Percentiles rank a stretch among this genome's conserved stretches.
Evolutionary conservation across 2,888 invertebrate genomes (phyloP).

Genomic region (Teinopalpus imperialis): DNA sequence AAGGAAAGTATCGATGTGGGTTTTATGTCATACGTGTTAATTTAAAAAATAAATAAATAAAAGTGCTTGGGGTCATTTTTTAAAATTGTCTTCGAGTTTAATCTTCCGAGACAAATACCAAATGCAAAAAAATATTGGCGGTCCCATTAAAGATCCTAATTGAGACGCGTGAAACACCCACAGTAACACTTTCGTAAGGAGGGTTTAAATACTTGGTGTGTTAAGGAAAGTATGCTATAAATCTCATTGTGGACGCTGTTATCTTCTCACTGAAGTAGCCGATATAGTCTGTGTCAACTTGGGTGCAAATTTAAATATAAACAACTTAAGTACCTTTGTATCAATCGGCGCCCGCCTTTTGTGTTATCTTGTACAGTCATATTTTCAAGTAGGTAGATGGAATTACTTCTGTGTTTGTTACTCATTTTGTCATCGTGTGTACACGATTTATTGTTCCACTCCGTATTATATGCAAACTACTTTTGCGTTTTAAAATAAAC

Average conservation of each 20-base stretch:
- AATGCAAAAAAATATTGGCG: constrained; percentile 44
- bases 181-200: constrained; percentile 51
- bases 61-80: no score
- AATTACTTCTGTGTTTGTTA: constrained; percentile 18
- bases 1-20: no score
- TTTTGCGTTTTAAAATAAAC: constrained; percentile 15
- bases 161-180: constrained; percentile 60
- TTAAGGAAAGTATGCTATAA: constrained; percentile 69
- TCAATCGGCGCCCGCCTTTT: constrained; percentile 35
- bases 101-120: constrained; percentile 29
- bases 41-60: no score
- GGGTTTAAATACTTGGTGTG: constrained; percentile 50
- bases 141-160: constrained; percentile 59
- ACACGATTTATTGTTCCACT: constrained; percentile 29
- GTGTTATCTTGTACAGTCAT: constrained; percentile 39
- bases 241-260: constrained; percentile 69
- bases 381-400: constrained; percentile 33
- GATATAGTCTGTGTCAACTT: constrained; percentile 64
- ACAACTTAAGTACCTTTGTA: constrained; percentile 53
- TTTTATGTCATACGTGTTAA: no score
- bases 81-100: constrained; percentile 28
- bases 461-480: constrained; percentile 23
- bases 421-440: constrained; percentile 7
- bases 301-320: constrained; percentile 69
- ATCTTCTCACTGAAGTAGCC: constrained; percentile 68